Evolutionary conservation across 1,140 invertebrate genomes (phyloP).

Genomic region (Bursaphelenchus mucronatus): DNA sequence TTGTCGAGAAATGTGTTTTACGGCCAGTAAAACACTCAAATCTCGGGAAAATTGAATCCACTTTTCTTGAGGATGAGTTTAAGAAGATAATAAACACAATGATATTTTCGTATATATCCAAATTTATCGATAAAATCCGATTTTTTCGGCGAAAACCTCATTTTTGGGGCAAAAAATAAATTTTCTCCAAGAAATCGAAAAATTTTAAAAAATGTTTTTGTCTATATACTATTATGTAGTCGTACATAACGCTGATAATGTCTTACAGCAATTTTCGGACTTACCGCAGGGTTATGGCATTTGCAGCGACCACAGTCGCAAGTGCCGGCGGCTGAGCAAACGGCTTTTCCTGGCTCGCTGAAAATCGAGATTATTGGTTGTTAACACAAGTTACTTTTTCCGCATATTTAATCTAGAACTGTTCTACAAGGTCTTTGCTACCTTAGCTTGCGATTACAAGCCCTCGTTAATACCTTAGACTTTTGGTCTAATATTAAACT

Average conservation of each 20-base stretch:
- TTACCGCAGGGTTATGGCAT: constrained; percentile 27
- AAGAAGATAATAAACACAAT: too few relatives aligned
- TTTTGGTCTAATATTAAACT: too few relatives aligned
- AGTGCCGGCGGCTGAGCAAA: constrained; percentile 32
- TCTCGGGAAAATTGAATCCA: too few relatives aligned
- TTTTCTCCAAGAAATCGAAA: constrained; percentile 4
- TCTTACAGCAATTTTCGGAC: not conserved
- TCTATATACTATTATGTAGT: not conserved
- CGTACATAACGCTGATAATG: not conserved
- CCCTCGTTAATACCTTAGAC: not conserved
- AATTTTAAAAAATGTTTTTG: not conserved
- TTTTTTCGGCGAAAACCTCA: too few relatives aligned
- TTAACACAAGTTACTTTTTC: not conserved
- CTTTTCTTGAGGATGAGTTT: too few relatives aligned
- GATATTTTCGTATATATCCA: too few relatives aligned
- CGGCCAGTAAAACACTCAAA: too few relatives aligned
- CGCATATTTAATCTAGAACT: not conserved
- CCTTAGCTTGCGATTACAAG: not conserved
- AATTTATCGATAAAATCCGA: too few relatives aligned
- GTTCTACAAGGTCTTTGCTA: not conserved
- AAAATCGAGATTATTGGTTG: constrained; percentile 6
- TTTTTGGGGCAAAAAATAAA: not conserved
- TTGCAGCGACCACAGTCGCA: constrained; percentile 44
- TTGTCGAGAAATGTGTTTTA: too few relatives aligned
- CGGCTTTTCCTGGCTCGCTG: constrained; percentile 8